These are phyloP conservation scores for Phthorimaea operculella DNA, from an alignment of 1,140 invertebrate genomes.

Conservation along the genomic window DNA sequence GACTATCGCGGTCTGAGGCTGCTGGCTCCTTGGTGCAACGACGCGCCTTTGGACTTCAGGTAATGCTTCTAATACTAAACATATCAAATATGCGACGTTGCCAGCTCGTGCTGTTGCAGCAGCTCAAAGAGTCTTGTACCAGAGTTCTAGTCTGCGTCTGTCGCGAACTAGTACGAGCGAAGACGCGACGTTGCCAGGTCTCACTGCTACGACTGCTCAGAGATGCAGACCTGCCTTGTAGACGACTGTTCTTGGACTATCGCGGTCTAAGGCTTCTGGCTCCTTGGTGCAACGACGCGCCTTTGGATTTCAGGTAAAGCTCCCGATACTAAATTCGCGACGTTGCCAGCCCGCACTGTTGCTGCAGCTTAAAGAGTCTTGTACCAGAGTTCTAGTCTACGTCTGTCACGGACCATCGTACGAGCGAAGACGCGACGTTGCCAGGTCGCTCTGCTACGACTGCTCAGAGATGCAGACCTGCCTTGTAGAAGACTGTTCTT, in stretches of 20 bases:
- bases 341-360: too few species aligned
- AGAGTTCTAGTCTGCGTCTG: too few species aligned
- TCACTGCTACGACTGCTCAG: conserved; percentile 78
- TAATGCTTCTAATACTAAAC: too few species aligned
- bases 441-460: conserved; percentile 75
- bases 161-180: conserved; percentile 92
- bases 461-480: conserved; percentile 79
- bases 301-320: conserved; percentile 70
- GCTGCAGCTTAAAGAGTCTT: too few species aligned
- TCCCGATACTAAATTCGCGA: too few species aligned
- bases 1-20: conserved; percentile 94
- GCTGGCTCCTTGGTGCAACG: conserved; percentile 92
- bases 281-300: conserved; percentile 88
- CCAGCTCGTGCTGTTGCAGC: too few species aligned
- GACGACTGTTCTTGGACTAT: conserved; percentile 93
- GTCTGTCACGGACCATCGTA: conserved; percentile 90
- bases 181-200: conserved; percentile 78
- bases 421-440: conserved; percentile 84
- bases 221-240: conserved; percentile 81
- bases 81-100: too few species aligned
- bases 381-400: conserved; percentile 88
- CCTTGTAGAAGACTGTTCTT: conserved; percentile 89
- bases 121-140: too few species aligned
- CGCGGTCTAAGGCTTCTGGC: conserved; percentile 90
- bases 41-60: conserved; percentile 71